Percentiles rank a stretch among this genome's conserved stretches.
phyloP scores from a whole-genome alignment of 2,888 invertebrate genomes.

The Odontothrips loti region DNA sequence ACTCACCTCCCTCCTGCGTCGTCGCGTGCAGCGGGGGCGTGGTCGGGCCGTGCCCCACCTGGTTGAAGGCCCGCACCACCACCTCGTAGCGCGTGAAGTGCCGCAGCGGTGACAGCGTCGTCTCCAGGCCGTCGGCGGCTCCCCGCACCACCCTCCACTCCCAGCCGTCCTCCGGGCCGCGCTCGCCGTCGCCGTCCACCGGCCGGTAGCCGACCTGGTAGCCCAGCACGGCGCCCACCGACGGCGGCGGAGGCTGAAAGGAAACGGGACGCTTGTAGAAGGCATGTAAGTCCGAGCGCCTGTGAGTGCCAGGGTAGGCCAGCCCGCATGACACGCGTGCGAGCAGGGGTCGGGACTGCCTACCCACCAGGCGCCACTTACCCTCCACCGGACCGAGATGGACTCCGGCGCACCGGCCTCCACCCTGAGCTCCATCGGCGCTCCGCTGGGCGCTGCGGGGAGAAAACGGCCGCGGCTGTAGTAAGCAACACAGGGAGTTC shows the following conservation, averaged over 20 bases:
- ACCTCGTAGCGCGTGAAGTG: constrained; percentile 78
- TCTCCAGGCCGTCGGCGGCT: constrained; percentile 37
- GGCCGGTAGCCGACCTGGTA: constrained; percentile 49
- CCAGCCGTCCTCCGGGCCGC: constrained; percentile 8
- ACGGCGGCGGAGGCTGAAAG: constrained; percentile 42
- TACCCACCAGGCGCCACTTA: neutral
- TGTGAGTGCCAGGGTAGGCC: neutral
- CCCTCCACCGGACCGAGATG: constrained; percentile 6
- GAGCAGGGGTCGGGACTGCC: neutral
- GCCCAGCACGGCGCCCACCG: constrained; percentile 44
- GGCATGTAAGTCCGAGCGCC: too few relatives aligned
- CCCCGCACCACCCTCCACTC: constrained; percentile 12
- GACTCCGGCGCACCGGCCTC: neutral
- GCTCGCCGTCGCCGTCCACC: constrained; percentile 33
- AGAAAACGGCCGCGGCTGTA: neutral
- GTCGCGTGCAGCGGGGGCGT: constrained; percentile 39
- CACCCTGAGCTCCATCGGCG: neutral
- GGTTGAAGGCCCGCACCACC: constrained; percentile 73
- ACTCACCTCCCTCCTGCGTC: constrained; percentile 44
- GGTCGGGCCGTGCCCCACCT: constrained; percentile 69
- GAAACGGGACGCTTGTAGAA: neutral
- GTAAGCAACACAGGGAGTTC: too few relatives aligned
- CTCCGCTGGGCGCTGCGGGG: neutral
- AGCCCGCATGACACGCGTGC: neutral
- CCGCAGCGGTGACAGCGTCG: constrained; percentile 56